phyloP scores from a whole-genome alignment of 2,113 vertebrate genomes.

The Cariama cristata region DNA sequence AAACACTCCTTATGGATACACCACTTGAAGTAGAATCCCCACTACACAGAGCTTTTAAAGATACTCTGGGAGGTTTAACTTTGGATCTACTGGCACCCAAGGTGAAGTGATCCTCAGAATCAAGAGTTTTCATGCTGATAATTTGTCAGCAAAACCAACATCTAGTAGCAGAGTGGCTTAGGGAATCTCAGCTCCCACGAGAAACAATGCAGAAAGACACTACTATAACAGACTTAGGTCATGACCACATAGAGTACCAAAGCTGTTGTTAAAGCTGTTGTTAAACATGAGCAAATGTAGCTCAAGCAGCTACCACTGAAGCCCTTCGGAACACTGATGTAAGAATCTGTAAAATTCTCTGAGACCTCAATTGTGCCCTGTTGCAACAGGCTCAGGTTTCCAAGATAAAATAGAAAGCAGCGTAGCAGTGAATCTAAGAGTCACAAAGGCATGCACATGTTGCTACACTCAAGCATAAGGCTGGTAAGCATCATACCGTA shows the following conservation, averaged over 20 bases:
- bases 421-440: not conserved
- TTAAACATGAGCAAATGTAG: not conserved
- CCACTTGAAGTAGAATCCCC: not conserved
- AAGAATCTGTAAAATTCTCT: not conserved
- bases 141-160: not conserved
- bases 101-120: not conserved
- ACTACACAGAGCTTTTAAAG: not conserved
- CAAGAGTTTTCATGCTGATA: not conserved
- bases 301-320: not conserved
- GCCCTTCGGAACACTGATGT: rapidly evolving
- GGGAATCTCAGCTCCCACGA: not conserved
- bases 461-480: not conserved
- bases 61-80: not conserved
- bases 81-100: not conserved
- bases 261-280: not conserved
- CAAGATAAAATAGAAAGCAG: not conserved
- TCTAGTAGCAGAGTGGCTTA: not conserved
- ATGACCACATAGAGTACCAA: not conserved
- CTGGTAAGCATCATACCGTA: not conserved
- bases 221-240: not conserved
- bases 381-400: not conserved
- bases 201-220: not conserved
- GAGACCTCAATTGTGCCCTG: not conserved
- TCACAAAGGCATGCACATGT: not conserved
- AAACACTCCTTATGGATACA: not conserved